Percentiles rank a stretch among this genome's conserved stretches.
Conservation (phyloP, 2,888 invertebrate species). For the Lasioglossum marginatum region DNA sequence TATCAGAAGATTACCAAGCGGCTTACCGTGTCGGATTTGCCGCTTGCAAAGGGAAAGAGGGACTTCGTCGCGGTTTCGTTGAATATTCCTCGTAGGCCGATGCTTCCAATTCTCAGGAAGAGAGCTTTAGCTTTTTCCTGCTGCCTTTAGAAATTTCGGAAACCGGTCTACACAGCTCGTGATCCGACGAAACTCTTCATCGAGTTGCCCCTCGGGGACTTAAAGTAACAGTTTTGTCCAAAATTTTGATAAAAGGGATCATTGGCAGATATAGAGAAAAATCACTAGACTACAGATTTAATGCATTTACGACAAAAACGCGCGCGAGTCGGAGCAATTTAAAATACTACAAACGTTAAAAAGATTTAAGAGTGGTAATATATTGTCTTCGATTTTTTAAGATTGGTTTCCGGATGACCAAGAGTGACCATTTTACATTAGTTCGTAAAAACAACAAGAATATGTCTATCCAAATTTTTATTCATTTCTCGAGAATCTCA, state of each 20-base stretch:
- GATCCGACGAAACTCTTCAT: not conserved
- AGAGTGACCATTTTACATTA: too few relatives aligned
- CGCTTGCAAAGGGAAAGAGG: conserved; percentile 59
- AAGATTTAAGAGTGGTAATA: too few relatives aligned
- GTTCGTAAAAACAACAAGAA: too few relatives aligned
- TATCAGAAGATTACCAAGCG: conserved; percentile 77
- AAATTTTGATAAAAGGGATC: not conserved
- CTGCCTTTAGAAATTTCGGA: not conserved
- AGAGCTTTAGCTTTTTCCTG: not conserved
- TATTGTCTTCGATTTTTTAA: too few relatives aligned
- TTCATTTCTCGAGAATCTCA: too few relatives aligned
- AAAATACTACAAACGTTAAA: too few relatives aligned
- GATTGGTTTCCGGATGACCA: too few relatives aligned
- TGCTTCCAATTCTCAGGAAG: not conserved
- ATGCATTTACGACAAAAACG: too few relatives aligned
- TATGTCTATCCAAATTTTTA: too few relatives aligned
- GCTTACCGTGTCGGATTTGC: conserved; percentile 77
- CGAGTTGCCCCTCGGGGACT: not conserved
- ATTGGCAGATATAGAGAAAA: too few relatives aligned
- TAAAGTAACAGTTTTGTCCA: not conserved
- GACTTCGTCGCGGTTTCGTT: conserved; percentile 14
- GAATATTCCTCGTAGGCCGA: conserved; percentile 23
- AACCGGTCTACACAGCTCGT: not conserved
- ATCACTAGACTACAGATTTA: too few relatives aligned
- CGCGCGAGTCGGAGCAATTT: too few relatives aligned